Percentiles rank a stretch among this genome's conserved stretches.
phyloP scores from a whole-genome alignment of 2,113 vertebrate species.

The Rhagologus leucostigma region DNA sequence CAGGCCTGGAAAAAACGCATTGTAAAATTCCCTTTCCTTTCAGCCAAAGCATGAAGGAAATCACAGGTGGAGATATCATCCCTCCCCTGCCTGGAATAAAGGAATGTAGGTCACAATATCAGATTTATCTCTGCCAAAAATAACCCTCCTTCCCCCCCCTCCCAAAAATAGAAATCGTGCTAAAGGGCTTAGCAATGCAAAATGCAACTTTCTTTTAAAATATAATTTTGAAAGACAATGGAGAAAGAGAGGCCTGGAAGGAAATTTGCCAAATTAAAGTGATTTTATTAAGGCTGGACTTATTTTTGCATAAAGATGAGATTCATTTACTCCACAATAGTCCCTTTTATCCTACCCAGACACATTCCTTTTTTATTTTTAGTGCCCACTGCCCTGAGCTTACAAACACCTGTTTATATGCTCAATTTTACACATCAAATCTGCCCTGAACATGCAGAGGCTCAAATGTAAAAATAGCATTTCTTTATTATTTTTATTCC shows the following conservation, averaged over 20 bases:
- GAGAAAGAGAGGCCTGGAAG: background rate
- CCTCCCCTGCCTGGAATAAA: background rate
- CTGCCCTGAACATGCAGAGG: background rate
- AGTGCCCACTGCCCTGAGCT: background rate
- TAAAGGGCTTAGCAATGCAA: background rate
- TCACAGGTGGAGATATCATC: background rate
- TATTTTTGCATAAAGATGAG: background rate
- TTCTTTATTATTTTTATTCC: background rate
- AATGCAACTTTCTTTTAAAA: background rate
- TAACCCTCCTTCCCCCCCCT: background rate
- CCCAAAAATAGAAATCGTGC: background rate
- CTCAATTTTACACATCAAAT: background rate
- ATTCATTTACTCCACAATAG: background rate
- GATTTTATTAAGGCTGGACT: background rate
- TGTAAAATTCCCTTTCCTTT: background rate
- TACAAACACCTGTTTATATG: background rate
- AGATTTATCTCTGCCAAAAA: slow-evolving; percentile 1
- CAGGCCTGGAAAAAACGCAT: background rate
- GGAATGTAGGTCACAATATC: background rate
- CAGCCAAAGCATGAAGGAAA: background rate
- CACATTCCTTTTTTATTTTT: background rate
- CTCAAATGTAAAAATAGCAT: background rate
- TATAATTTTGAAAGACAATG: background rate
- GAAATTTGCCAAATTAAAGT: background rate
- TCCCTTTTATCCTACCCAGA: background rate